Conservation (phyloP, 2,797 vertebrate species). For the Eulemur rubriventer region DNA sequence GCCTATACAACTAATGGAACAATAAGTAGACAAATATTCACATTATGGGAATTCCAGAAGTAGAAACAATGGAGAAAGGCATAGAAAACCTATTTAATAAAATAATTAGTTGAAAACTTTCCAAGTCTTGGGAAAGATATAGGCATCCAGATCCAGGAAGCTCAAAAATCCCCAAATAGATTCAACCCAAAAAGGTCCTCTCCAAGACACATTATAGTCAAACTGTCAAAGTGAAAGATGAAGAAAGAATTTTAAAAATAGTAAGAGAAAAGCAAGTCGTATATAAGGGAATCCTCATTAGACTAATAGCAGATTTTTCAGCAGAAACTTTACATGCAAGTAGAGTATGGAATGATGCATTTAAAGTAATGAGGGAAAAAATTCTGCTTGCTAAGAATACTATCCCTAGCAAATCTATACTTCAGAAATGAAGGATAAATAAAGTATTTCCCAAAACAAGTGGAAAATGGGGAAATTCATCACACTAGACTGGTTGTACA, state of each 20-base stretch:
- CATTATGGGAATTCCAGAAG: not conserved
- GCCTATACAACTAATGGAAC: no score
- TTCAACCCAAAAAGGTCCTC: not conserved
- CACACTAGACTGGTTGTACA: not conserved
- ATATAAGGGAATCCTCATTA: not conserved
- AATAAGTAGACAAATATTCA: not conserved
- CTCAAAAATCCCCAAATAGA: not conserved
- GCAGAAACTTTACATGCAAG: not conserved
- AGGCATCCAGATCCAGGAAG: not conserved
- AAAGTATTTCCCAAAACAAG: not conserved
- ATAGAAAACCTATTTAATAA: not conserved
- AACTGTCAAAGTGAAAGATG: not conserved
- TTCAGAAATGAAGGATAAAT: not conserved
- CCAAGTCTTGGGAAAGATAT: not conserved
- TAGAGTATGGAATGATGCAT: not conserved
- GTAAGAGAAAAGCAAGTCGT: not conserved
- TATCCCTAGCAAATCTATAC: not conserved
- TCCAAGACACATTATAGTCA: not conserved
- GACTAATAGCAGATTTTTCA: not conserved
- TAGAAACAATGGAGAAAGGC: not conserved
- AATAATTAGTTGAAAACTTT: not conserved
- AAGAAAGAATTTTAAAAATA: not conserved
- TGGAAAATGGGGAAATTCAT: not conserved
- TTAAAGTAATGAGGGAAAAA: not conserved
- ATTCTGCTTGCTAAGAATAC: not conserved